These are phyloP conservation scores for Crotophaga sulcirostris DNA, from an alignment of 2,113 vertebrate species.

Conservation along the genomic window DNA sequence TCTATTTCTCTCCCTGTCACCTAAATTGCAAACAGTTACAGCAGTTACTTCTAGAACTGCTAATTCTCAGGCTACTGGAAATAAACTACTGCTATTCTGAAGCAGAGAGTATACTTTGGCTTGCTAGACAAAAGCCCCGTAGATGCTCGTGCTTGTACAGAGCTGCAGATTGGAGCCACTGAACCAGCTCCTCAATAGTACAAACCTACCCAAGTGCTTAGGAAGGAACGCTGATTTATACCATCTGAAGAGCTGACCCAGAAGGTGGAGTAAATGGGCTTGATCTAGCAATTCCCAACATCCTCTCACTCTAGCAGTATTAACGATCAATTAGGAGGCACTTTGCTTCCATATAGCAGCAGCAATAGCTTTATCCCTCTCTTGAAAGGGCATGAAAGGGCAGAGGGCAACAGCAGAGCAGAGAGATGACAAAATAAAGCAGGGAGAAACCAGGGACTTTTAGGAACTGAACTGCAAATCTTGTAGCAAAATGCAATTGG, in stretches of 20 bases:
- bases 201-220: background rate
- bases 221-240: slow-evolving; percentile 20
- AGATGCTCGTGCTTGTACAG: background rate
- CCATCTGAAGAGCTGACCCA: slow-evolving; percentile 36
- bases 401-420: slow-evolving; percentile 37
- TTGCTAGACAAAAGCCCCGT: background rate
- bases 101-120: background rate
- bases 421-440: slow-evolving; percentile 38
- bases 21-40: background rate
- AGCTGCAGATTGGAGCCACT: background rate
- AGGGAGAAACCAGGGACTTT: slow-evolving; percentile 14
- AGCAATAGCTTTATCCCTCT: slow-evolving; percentile 30
- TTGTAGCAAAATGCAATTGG: slow-evolving; percentile 40
- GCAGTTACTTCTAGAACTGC: background rate
- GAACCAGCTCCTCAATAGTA: background rate
- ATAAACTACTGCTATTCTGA: background rate
- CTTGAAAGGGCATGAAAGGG: slow-evolving; percentile 35
- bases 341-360: slow-evolving; percentile 20
- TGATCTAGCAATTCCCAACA: slow-evolving; percentile 31
- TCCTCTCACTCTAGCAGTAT: slow-evolving; percentile 37
- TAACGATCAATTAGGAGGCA: slow-evolving; percentile 62
- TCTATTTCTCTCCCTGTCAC: background rate
- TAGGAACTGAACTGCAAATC: slow-evolving; percentile 34
- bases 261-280: slow-evolving; percentile 28
- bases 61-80: background rate